Base-by-base conservation (phyloP, 2,113 vertebrate genomes). In the Merops nubicus region DNA sequence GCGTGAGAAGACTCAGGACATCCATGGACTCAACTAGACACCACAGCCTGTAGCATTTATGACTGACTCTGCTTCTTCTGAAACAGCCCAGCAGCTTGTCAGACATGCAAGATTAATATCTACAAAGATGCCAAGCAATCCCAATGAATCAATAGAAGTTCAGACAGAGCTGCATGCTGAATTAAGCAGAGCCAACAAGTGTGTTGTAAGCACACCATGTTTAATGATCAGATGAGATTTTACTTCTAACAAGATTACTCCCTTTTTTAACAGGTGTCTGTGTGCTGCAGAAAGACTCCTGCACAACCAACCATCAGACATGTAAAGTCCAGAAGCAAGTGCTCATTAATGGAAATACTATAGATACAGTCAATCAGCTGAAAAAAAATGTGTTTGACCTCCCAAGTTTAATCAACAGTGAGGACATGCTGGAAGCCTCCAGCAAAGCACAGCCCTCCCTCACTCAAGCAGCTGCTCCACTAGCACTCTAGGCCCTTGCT, bases 161-260 rank as follows among this genome's bases (percentile, higher is more conserved):
- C 74, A 77, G 89, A 86, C 91, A 92, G 80, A 62, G 81, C 75
- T 67, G 56, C 68, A 26, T 11, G 67, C 92, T 86, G 95, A 93
- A 96, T 93, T 90, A 95, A 94, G 73, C 95, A 69, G 53, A 57
- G 75, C 85, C 89, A 91, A 83, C 78, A 87, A 38, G 85, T 2
- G 48, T 43, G 60, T 50, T 96, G 79, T 93, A 84, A 95, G 85
- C 89, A 26, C 42, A 34, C 69, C 29, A 2, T 72, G 76, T 91
- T 91, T 93, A 96, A 95, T 3, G 12, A 95, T 90, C 85, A 85
- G 78, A 88, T 42, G 79, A 94, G 69, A 45, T 59, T 51, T 57
- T 38, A 22, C 75, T 64, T 74, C 89, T 90, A 92, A 92, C 29
- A 21, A 82, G 85, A 79, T 81, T 31, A 74, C 54, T 82, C 47